phyloP scores from a whole-genome alignment of 1,140 invertebrate species.

The Telenomus remus region DNA sequence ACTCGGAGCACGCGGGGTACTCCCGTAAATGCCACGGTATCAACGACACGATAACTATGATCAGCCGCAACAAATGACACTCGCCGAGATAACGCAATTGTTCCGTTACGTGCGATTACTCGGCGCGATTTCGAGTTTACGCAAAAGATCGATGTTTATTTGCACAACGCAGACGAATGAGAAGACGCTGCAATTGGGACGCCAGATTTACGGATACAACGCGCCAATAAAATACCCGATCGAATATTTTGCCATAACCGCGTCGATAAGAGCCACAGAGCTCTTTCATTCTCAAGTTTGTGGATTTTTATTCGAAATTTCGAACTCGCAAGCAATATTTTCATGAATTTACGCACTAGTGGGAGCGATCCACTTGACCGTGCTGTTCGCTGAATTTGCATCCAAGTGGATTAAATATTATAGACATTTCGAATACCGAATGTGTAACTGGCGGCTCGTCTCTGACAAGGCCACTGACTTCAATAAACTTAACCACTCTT shows the following conservation, averaged over 20 bases:
- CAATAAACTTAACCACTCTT: neutral
- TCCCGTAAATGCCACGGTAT: constrained; percentile 58
- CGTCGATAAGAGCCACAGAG: constrained; percentile 53
- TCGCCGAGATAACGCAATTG: constrained; percentile 54
- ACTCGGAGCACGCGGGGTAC: constrained; percentile 57
- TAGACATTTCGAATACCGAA: constrained; percentile 34
- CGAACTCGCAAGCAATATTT: constrained; percentile 31
- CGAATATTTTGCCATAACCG: constrained; percentile 31
- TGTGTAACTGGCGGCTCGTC: constrained; percentile 28
- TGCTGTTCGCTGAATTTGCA: constrained; percentile 41
- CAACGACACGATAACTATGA: constrained; percentile 57
- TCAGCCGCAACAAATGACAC: constrained; percentile 58
- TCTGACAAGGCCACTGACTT: neutral
- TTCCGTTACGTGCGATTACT: constrained; percentile 56
- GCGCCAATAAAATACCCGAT: constrained; percentile 51
- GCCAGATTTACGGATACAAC: constrained; percentile 52
- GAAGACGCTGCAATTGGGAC: constrained; percentile 53
- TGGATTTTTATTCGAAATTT: too few relatives aligned
- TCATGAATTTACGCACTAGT: constrained; percentile 50
- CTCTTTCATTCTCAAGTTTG: too few relatives aligned
- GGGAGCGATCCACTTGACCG: constrained; percentile 49
- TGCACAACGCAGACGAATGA: constrained; percentile 15
- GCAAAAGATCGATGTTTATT: constrained; percentile 53
- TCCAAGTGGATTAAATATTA: constrained; percentile 38
- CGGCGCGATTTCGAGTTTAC: constrained; percentile 48